Evolutionary conservation across 2,113 vertebrate genomes (phyloP), one percentile per base, ranked within the genome.

Genomic region (Haliaeetus leucogaster): DNA sequence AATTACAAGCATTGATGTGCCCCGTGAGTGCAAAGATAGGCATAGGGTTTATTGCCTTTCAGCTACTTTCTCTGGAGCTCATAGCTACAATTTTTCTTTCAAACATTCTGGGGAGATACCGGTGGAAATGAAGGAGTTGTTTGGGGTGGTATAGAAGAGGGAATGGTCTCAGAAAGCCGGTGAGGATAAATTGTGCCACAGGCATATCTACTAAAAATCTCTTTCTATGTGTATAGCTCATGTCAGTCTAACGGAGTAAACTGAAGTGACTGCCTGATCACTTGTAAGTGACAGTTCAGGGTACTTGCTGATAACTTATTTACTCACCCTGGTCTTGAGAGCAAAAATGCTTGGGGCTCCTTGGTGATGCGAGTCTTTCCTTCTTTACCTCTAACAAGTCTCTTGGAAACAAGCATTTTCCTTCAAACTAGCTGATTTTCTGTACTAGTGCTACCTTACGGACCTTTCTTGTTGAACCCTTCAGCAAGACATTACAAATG

Each of bases 11-110:
- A 47, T 50, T 0, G 0, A n/a, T 77, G 53, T 65, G 25, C 61
- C 15, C 16, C 0, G 0, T 47, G 67, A 89, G 16, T 43, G 47
- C 30, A 29, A 52, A 77, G 62, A n/a, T 27, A 25, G 22, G 12
- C 3, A 2, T 25, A 18, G 18, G 10, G 23, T 59, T 90, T 78
- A 27, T 67, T 84, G 50, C 22, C 27, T 96, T 93, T 71, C 29
- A 72, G 52, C 43, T 91, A 40, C 48, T 56, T 95, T 61, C 58
- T 71, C 26, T 86, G 45, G 38, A 86, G 87, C 47, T 77, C 30
- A 16, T 42, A 1, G 4, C 82, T 42, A 53, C 4, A 58, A 2
- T 38, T 94, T 76, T 85, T 79, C 65, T 90, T 74, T 83, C 58
- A 40, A 16, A 59, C 4, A 0, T 67, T 61, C 53, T 85, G 25